Evolutionary conservation across 2,797 vertebrate genomes (phyloP), one percentile per base, ranked within the genome.

Genomic region (Astyanax mexicanus): DNA sequence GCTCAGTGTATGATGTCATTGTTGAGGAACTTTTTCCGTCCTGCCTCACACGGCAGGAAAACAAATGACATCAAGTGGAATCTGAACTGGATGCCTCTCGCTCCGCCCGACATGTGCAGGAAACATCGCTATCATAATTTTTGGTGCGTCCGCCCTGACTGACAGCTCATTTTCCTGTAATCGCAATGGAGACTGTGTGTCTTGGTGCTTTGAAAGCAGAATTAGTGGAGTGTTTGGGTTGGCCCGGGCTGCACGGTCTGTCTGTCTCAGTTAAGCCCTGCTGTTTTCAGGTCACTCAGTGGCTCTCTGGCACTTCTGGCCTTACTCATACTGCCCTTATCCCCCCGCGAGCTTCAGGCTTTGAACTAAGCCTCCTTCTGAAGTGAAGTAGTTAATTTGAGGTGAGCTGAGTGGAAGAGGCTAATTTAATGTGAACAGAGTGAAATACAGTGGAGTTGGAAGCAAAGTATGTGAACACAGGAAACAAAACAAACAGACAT

Each of bases 121-220:
- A 57, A 15, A 2, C 6, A 17, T 57, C 12, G 5, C 54, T 55
- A 55, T 27, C 25, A 2, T 5, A 17, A 27, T 29, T 57, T 57
- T 29, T 27, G 57, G 21, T 57, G 54, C 4, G 21, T 57, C 54
- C 4, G 13, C 52, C 23, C 25, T 1, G 54, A 27, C 23, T 17
- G 54, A 32, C 27, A 8, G 27, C 27, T 57, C 0, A 13, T 54
- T 54, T 54, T 27, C 54, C 27, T 29, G 13, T 29, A 57, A 57
- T 7, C 61, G 3, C 61, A 44, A 19, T 35, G 38, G 29, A 55
- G 57, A 57, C 37, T 11, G 27, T 55, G 60, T 10, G 17, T 47
- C 40, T 38, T 69, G 69, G 62, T 49, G 47, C 61, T 72, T 64
- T 57, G 71, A 71, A 79, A 64, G 73, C 73, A 64, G 38, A 44